Conservation (phyloP, 2,113 vertebrate species). For the Eonycteris spelaea region DNA sequence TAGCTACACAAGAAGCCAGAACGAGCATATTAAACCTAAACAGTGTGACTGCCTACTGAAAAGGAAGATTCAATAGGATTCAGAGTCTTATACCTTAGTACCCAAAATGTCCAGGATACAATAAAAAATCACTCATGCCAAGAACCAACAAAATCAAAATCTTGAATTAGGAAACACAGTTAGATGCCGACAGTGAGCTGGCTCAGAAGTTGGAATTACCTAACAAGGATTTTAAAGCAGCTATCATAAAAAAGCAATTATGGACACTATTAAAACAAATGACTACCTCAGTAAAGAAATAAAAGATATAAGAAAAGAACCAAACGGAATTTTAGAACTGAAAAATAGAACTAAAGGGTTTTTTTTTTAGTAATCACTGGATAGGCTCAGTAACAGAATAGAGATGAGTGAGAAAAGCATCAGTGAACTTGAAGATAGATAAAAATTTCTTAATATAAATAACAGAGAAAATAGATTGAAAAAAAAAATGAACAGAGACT, state of each 20-base stretch:
- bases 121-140: not conserved
- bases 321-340: conserved; percentile 22
- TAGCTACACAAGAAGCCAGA: not conserved
- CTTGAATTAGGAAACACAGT: conserved; percentile 11
- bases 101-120: not conserved
- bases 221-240: conserved; percentile 42
- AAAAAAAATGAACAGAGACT: not conserved
- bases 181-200: not conserved
- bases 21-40: not conserved
- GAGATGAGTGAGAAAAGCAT: not conserved
- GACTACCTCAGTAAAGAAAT: conserved; percentile 7
- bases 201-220: conserved; percentile 23
- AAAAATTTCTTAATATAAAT: conserved; percentile 8
- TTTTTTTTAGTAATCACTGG: not conserved
- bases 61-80: not conserved
- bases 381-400: not conserved
- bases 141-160: conserved; percentile 17
- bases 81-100: not conserved
- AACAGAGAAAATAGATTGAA: not conserved
- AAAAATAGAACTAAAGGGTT: not conserved
- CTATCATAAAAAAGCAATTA: conserved; percentile 32
- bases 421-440: not conserved
- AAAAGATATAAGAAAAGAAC: not conserved
- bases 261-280: conserved; percentile 34
- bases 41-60: not conserved